phyloP scores from a whole-genome alignment of 2,797 vertebrate species.

The Denticeps clupeoides region DNA sequence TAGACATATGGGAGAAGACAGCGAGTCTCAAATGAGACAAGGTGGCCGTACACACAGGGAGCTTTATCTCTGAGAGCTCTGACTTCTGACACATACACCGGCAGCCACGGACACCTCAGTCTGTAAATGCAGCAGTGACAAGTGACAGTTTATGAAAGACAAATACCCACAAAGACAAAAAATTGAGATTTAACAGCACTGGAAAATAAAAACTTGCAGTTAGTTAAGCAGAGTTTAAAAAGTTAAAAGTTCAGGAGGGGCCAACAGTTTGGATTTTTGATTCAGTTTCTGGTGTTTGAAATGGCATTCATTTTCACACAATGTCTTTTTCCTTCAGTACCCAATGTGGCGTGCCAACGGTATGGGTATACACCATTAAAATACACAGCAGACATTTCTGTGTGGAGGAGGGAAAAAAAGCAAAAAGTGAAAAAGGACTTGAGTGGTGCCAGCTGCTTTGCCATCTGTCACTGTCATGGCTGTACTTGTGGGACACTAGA shows the following conservation, averaged over 20 bases:
- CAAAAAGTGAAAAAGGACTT: conserved; percentile 52
- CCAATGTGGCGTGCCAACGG: conserved; percentile 53
- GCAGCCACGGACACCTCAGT: not conserved
- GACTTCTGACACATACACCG: not conserved
- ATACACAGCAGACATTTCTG: conserved; percentile 47
- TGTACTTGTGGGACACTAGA: conserved; percentile 55
- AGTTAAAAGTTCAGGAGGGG: no score
- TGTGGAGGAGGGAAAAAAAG: conserved; percentile 32
- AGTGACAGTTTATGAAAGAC: no score
- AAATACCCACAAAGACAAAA: no score
- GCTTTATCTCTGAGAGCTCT: no score
- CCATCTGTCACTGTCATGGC: conserved; percentile 68
- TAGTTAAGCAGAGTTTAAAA: no score
- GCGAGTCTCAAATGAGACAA: conserved; percentile 6
- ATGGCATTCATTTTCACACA: conserved; percentile 30
- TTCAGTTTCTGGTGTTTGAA: not conserved
- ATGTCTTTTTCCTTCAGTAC: conserved; percentile 38
- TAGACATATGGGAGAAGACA: conserved; percentile 3
- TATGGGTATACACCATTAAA: conserved; percentile 54
- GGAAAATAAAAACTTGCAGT: no score
- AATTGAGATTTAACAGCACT: no score
- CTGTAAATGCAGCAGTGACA: not conserved
- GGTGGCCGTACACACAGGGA: conserved; percentile 28
- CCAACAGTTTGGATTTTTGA: no score
- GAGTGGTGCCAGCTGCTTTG: conserved; percentile 63